These are phyloP conservation scores for Heliconius aoede DNA, from an alignment of 2,888 invertebrate species.

Conservation along the genomic window DNA sequence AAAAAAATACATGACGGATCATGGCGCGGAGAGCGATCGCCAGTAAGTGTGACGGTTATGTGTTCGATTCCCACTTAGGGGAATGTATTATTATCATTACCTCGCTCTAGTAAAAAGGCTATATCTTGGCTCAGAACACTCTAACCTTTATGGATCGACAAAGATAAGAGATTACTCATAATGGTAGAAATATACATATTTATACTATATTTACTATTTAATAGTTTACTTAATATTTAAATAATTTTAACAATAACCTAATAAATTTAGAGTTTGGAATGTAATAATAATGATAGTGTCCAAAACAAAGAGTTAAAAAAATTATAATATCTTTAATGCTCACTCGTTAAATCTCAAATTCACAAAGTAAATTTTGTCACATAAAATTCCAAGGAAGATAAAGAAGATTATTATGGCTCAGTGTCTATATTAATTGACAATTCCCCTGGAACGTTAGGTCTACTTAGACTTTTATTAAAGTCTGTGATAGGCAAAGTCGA, in stretches of 20 bases:
- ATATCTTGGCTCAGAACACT: too few species aligned
- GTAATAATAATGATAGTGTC: too few species aligned
- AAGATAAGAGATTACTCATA: too few species aligned
- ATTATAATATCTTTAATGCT: not conserved
- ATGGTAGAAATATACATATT: too few species aligned
- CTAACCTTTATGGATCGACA: too few species aligned
- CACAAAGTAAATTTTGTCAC: constrained; percentile 9
- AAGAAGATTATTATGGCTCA: constrained; percentile 12
- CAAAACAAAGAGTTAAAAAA: not conserved
- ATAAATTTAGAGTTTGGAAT: too few species aligned
- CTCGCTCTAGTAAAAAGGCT: too few species aligned
- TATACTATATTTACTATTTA: not conserved
- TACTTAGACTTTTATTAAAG: constrained; percentile 10
- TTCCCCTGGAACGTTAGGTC: constrained; percentile 16
- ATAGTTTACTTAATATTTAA: not conserved
- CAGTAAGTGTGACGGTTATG: too few species aligned
- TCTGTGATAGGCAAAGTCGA: constrained; percentile 1
- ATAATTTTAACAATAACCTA: not conserved
- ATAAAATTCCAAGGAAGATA: not conserved
- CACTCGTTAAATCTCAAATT: not conserved
- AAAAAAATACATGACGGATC: too few species aligned
- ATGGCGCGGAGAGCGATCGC: too few species aligned
- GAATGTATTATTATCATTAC: too few species aligned
- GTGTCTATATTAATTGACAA: constrained; percentile 12
- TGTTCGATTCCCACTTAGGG: too few species aligned